Evolutionary conservation across 2,888 invertebrate species (phyloP).

Genomic region (Sipunculus nudus): DNA sequence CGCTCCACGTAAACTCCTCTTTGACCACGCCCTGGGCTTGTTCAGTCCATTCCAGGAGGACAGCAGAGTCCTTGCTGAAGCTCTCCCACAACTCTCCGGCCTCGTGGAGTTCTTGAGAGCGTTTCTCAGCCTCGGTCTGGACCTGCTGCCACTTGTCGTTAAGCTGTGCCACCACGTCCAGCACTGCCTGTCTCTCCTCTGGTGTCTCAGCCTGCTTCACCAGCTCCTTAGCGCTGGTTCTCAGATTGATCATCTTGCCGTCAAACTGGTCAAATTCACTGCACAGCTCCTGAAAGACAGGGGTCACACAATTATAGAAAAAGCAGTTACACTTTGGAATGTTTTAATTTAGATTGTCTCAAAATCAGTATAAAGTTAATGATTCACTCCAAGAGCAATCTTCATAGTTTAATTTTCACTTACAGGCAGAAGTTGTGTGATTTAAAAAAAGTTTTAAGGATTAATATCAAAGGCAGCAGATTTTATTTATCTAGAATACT

Average conservation of each 20-base stretch:
- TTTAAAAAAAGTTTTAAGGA: no score
- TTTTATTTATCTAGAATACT: no score
- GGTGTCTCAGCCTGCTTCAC: constrained; percentile 48
- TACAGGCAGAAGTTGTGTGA: no score
- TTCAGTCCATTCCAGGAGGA: constrained; percentile 46
- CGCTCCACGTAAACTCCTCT: constrained; percentile 43
- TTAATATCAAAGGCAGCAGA: no score
- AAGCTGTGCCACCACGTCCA: constrained; percentile 48
- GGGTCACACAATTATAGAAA: background rate
- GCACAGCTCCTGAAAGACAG: constrained; percentile 44
- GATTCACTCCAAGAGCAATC: no score
- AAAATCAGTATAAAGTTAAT: no score
- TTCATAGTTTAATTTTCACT: no score
- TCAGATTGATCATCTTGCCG: constrained; percentile 45
- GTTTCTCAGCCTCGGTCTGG: constrained; percentile 46
- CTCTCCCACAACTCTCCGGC: constrained; percentile 46
- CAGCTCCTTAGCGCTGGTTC: constrained; percentile 51
- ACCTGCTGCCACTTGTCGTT: constrained; percentile 51
- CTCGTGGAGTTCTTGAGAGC: constrained; percentile 48
- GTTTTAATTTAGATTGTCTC: no score
- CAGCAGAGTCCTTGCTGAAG: constrained; percentile 46
- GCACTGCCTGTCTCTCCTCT: constrained; percentile 49
- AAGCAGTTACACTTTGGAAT: no score
- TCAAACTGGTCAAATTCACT: constrained; percentile 51
- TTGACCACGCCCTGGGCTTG: constrained; percentile 42